Conservation (phyloP, 2,113 vertebrate genomes). For the Cepphus grylle region DNA sequence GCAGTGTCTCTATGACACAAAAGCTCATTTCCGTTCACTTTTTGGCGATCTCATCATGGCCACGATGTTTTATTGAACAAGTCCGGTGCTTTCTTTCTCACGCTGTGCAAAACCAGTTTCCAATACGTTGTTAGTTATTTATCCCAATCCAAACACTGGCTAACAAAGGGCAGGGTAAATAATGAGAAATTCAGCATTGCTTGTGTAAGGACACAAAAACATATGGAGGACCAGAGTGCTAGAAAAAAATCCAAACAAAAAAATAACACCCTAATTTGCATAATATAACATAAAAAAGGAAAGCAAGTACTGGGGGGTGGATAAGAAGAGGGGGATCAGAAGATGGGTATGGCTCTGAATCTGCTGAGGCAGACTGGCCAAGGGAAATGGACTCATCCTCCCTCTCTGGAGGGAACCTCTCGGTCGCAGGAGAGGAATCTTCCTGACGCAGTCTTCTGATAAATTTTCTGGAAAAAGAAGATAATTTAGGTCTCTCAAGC, state of each 20-base stretch:
- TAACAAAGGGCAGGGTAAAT: neutral
- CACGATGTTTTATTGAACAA: neutral
- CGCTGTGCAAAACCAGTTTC: neutral
- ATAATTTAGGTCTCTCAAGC: neutral
- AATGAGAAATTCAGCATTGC: neutral
- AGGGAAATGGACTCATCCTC: neutral
- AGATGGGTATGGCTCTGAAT: neutral
- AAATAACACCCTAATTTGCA: neutral
- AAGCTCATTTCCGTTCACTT: neutral
- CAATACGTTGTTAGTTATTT: neutral
- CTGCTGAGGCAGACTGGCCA: neutral
- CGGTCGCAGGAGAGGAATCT: neutral
- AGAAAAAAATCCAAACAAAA: neutral
- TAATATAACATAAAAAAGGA: neutral
- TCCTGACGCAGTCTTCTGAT: neutral
- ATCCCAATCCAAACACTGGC: neutral
- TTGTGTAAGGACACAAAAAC: neutral
- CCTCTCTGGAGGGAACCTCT: neutral
- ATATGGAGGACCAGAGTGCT: neutral
- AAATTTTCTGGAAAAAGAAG: neutral
- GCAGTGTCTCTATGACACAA: neutral
- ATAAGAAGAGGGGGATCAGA: neutral
- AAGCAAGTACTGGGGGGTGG: neutral
- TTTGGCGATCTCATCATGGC: neutral
- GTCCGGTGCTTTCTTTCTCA: neutral